phyloP scores from a whole-genome alignment of 2,113 vertebrate species.

The Calidris pugnax region DNA sequence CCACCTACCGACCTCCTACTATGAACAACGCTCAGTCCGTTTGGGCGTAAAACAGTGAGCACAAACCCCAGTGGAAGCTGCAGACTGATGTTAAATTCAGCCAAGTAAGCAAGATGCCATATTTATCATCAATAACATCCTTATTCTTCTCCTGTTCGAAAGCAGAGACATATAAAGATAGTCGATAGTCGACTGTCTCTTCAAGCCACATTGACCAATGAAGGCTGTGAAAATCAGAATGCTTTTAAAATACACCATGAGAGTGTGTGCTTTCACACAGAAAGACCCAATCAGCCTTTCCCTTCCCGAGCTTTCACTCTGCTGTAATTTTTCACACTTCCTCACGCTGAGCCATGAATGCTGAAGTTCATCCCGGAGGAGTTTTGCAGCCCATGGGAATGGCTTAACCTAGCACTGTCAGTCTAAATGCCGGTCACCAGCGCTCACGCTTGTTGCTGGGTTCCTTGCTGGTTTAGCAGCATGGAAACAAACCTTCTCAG shows the following conservation, averaged over 20 bases:
- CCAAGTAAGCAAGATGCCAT: background rate
- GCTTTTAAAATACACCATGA: background rate
- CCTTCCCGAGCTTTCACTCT: background rate
- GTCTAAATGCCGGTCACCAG: background rate
- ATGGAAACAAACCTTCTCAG: background rate
- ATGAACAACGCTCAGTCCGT: background rate
- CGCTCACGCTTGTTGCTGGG: background rate
- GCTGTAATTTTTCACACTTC: background rate
- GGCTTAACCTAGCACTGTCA: background rate
- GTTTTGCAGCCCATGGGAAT: background rate
- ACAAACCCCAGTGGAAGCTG: background rate
- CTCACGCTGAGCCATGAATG: background rate
- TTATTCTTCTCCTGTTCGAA: background rate
- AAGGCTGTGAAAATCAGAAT: background rate
- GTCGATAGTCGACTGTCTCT: background rate
- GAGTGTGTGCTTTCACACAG: background rate
- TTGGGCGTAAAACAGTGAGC: background rate
- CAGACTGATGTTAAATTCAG: background rate
- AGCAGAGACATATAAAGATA: background rate
- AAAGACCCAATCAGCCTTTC: background rate
- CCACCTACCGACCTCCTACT: background rate
- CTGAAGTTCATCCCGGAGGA: background rate
- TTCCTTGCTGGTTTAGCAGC: background rate
- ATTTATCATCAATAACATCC: background rate
- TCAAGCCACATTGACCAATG: accelerated